Conservation (phyloP, 2,888 invertebrate genomes). For the Trissolcus brochymenae region DNA sequence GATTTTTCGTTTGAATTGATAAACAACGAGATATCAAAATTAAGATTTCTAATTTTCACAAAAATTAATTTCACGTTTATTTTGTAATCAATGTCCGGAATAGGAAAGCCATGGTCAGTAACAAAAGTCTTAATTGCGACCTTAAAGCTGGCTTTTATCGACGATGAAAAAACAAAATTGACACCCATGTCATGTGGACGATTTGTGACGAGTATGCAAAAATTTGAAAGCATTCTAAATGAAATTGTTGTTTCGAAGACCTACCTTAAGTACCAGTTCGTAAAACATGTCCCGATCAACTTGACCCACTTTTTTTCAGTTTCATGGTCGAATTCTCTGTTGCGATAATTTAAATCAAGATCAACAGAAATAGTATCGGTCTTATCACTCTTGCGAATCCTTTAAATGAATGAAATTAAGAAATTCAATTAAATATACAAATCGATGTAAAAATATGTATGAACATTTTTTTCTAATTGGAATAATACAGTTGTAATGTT, state of each 20-base stretch:
- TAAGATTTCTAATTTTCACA: too few species aligned
- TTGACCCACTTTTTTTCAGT: conserved; percentile 55
- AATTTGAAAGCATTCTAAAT: neutral
- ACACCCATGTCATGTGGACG: too few species aligned
- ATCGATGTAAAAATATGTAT: neutral
- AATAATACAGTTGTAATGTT: neutral
- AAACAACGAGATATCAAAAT: too few species aligned
- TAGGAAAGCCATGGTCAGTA: too few species aligned
- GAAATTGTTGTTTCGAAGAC: too few species aligned
- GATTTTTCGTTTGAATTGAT: too few species aligned
- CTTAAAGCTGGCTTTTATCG: too few species aligned
- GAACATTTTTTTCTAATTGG: neutral
- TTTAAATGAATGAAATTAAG: neutral
- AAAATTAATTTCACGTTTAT: too few species aligned
- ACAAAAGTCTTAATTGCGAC: too few species aligned
- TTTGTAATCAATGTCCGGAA: too few species aligned
- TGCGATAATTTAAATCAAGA: conserved; percentile 46
- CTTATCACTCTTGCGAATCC: neutral
- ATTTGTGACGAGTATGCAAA: neutral
- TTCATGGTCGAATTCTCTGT: conserved; percentile 54
- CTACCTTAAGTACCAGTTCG: conserved; percentile 26
- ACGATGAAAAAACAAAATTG: too few species aligned
- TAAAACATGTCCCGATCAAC: conserved; percentile 56
- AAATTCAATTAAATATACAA: neutral
- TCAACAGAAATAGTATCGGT: conserved; percentile 21